Evolutionary conservation across 2,113 vertebrate species (phyloP).

Genomic region (Sinocyclocheilus grahami): DNA sequence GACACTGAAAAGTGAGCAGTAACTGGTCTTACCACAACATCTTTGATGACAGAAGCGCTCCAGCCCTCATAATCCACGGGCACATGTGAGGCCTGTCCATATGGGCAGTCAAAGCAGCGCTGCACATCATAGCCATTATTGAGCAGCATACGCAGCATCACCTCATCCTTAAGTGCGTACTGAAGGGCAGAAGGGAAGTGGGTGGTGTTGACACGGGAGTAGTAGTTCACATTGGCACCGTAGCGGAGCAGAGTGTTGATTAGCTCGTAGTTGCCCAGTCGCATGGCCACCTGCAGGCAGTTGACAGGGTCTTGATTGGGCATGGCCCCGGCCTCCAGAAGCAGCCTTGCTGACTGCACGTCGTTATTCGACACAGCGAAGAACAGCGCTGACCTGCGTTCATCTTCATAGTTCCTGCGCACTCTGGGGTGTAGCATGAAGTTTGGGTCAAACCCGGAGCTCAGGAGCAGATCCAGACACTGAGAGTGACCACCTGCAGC

Average conservation of each 20-base stretch:
- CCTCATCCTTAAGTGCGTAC: slow-evolving; percentile 76
- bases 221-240: slow-evolving; percentile 93
- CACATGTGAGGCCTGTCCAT: slow-evolving; percentile 74
- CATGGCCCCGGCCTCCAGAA: slow-evolving; percentile 89
- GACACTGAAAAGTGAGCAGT: background rate
- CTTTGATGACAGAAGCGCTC: slow-evolving; percentile 90
- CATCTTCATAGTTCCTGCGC: slow-evolving; percentile 86
- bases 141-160: slow-evolving; percentile 90
- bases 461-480: slow-evolving; percentile 87
- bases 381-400: slow-evolving; percentile 87
- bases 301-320: slow-evolving; percentile 94
- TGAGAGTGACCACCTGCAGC: slow-evolving; percentile 86
- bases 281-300: slow-evolving; percentile 89
- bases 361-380: slow-evolving; percentile 92
- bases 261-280: slow-evolving; percentile 89
- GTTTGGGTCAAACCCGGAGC: slow-evolving; percentile 87
- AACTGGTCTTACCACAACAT: slow-evolving; percentile 82
- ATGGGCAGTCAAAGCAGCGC: slow-evolving; percentile 90
- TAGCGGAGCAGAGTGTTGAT: slow-evolving; percentile 85
- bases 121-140: slow-evolving; percentile 88
- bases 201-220: slow-evolving; percentile 88
- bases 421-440: slow-evolving; percentile 89
- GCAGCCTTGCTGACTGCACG: slow-evolving; percentile 79
- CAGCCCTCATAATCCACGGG: slow-evolving; percentile 80
- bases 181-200: slow-evolving; percentile 86